Evolutionary conservation across 2,797 vertebrate species (phyloP), one percentile per base, ranked within the genome.

Genomic region (Tadarida brasiliensis): DNA sequence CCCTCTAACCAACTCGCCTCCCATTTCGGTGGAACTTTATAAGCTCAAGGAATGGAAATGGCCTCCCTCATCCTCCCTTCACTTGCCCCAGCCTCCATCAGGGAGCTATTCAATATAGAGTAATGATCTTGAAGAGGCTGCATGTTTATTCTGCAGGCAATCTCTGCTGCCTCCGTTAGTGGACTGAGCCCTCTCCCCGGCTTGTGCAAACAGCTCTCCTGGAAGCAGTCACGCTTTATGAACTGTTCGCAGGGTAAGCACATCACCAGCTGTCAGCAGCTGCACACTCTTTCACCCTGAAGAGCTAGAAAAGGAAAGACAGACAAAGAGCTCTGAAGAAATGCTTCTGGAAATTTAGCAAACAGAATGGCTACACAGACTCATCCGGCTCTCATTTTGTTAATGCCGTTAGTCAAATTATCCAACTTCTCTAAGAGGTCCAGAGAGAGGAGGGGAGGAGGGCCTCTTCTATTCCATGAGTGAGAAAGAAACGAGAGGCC

Each of bases 111-210:
- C 35, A 39, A 26, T 51, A 44, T 2, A 11, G 1, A 77, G 71
- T 57, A 61, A 49, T 44, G 19, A 76, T 76, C 86, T 94, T 89
- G 74, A 97, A 97, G 84, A n/a, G 96, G 76, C 57, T 33, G 63
- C 39, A 12, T 65, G 92, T 96, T 97, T 97, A 89, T 97, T 98
- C 97, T 97, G 77, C 85, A 90, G 59, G 92, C 93, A 89, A 87
- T 94, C 90, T 39, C 57, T 80, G 76, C 84, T 93, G 80, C 33
- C 86, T 95, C 16, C 11, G 39, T 47, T 20, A 83, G n/a, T 90
- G 94, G 92, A 73, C 68, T 26, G 47, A 95, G 80, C 70, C 11
- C 82, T 98, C 91, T 87, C 84, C 86, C 44, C 56, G 17, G 30
- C 73, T 57, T 85, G 47, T 91, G 57, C 22, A 93, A 96, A 97